Conservation (phyloP, 2,888 invertebrate species). For the Melitaea athalia region DNA sequence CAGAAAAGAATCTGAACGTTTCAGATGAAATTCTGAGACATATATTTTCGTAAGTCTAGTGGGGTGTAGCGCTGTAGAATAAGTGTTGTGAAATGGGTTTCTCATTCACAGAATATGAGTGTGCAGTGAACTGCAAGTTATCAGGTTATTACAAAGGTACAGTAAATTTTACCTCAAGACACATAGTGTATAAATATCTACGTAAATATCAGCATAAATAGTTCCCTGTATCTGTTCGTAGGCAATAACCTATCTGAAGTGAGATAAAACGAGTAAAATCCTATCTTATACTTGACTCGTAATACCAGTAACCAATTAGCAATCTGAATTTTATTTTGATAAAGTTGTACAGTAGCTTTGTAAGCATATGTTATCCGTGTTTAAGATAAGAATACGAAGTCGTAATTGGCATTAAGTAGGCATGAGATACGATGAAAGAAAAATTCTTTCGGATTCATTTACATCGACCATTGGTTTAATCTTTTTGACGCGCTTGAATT, state of each 20-base stretch:
- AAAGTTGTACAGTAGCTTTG: constrained; percentile 50
- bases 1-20: too few species aligned
- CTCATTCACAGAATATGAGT: too few species aligned
- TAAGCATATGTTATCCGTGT: constrained; percentile 34
- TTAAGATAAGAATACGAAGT: constrained; percentile 38
- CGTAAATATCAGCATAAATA: constrained; percentile 28
- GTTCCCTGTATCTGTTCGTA: constrained; percentile 35
- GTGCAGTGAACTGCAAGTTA: not conserved
- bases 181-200: constrained; percentile 20
- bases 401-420: constrained; percentile 40
- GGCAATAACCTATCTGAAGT: constrained; percentile 41
- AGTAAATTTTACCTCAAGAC: not conserved
- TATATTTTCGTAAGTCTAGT: too few species aligned
- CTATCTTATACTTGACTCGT: constrained; percentile 55
- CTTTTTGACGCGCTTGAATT: constrained; percentile 10
- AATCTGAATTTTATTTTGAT: constrained; percentile 56
- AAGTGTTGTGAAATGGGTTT: too few species aligned
- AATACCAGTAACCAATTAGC: constrained; percentile 69
- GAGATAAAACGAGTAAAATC: constrained; percentile 49
- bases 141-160: constrained; percentile 1
- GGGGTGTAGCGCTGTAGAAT: too few species aligned
- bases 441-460: constrained; percentile 31
- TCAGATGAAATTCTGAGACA: too few species aligned
- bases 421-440: constrained; percentile 34
- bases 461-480: constrained; percentile 10